These are phyloP conservation scores for Nemurella pictetii DNA, from an alignment of 2,888 invertebrate genomes.

Conservation along the genomic window DNA sequence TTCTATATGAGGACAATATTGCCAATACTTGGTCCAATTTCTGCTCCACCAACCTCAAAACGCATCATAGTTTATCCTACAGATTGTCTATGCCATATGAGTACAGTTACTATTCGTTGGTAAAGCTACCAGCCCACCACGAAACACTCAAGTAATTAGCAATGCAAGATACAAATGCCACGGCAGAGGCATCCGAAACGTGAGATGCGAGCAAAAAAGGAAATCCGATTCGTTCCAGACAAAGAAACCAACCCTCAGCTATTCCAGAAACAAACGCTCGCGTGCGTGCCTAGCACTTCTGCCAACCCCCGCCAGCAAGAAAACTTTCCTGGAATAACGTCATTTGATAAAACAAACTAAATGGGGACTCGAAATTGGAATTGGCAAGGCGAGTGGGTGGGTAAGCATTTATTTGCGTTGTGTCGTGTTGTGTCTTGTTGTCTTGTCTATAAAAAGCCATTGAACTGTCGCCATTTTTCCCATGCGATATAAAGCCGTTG, in stretches of 20 bases:
- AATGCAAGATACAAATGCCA: background rate
- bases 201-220: background rate
- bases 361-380: background rate
- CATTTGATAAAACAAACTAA: background rate
- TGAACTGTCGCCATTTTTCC: background rate
- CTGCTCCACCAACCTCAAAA: too few species aligned
- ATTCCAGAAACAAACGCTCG: background rate
- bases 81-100: too few species aligned
- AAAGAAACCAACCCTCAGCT: background rate
- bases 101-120: too few species aligned
- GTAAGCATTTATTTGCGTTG: too few species aligned
- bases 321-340: background rate
- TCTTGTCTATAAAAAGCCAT: background rate
- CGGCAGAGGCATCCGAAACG: background rate
- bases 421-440: background rate
- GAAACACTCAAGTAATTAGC: background rate
- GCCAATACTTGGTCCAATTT: too few species aligned
- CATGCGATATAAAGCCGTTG: background rate
- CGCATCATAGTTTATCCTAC: too few species aligned
- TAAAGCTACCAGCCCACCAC: background rate
- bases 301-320: too few species aligned
- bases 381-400: background rate
- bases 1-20: too few species aligned
- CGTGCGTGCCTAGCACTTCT: background rate
- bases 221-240: background rate